Conservation (phyloP, 2,113 vertebrate genomes). For the Gymnocephalus cernua region DNA sequence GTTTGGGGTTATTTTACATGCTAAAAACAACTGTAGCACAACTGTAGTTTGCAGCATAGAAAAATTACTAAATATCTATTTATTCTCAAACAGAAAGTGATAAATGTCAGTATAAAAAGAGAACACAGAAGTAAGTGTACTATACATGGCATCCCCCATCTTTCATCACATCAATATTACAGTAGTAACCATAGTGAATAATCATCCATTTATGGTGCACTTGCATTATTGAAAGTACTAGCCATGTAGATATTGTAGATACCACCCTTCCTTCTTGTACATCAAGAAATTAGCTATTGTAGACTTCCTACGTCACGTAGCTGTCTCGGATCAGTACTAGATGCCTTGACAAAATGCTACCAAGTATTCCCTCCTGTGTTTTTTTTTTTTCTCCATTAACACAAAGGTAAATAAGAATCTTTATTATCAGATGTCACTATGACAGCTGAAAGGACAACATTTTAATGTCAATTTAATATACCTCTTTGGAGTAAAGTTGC, state of each 20-base stretch:
- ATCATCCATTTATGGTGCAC: background rate
- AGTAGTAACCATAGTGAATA: background rate
- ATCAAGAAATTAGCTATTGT: background rate
- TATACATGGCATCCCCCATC: background rate
- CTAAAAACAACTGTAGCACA: too few relatives aligned
- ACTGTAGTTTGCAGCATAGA: too few relatives aligned
- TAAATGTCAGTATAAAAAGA: background rate
- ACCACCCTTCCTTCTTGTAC: background rate
- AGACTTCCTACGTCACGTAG: background rate
- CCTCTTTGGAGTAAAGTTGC: background rate
- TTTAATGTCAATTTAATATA: constrained; percentile 10
- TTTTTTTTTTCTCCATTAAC: background rate
- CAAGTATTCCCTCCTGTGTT: background rate
- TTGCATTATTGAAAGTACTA: constrained; percentile 4
- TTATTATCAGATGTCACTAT: background rate
- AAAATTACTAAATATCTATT: background rate
- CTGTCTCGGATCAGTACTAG: background rate
- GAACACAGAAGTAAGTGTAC: background rate
- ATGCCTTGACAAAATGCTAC: background rate
- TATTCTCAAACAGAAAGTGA: background rate
- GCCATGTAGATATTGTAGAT: background rate
- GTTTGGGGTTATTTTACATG: too few relatives aligned
- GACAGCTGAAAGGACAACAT: constrained; percentile 11
- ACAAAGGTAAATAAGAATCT: background rate
- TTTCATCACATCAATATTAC: constrained; percentile 12